These are phyloP conservation scores for Nipponia nippon DNA, from an alignment of 2,113 vertebrate species.

Conservation along the genomic window DNA sequence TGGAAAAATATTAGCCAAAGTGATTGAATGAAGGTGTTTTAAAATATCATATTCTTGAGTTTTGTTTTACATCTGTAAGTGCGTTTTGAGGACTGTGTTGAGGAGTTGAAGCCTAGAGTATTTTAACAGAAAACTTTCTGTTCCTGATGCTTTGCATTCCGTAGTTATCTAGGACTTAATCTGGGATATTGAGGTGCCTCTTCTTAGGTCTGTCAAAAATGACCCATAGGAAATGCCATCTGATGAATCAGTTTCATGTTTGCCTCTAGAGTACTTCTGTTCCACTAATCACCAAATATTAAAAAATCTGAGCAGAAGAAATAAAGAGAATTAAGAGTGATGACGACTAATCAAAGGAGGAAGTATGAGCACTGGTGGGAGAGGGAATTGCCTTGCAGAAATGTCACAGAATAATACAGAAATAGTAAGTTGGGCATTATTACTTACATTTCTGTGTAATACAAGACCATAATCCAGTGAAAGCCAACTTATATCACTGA, in stretches of 20 bases:
- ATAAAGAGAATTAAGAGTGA: not conserved
- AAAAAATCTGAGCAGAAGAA: not conserved
- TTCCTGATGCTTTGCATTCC: not conserved
- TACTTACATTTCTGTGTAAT: not conserved
- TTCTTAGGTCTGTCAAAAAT: not conserved
- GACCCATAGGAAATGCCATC: not conserved
- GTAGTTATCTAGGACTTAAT: not conserved
- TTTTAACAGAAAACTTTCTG: not conserved
- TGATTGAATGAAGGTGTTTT: not conserved
- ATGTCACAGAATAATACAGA: not conserved
- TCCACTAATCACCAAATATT: not conserved
- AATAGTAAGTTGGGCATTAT: not conserved
- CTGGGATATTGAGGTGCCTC: not conserved
- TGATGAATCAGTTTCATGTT: not conserved
- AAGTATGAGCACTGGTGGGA: not conserved
- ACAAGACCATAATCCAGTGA: not conserved
- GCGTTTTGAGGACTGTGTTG: not conserved
- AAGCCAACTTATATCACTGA: not conserved
- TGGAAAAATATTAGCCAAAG: not conserved
- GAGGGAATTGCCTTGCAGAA: not conserved
- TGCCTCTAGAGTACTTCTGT: not conserved
- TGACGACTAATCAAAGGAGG: not conserved
- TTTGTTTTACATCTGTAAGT: not conserved
- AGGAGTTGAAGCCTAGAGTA: not conserved
- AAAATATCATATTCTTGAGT: not conserved